phyloP scores from a whole-genome alignment of 2,888 invertebrate genomes.

The Drosophila subquinaria region DNA sequence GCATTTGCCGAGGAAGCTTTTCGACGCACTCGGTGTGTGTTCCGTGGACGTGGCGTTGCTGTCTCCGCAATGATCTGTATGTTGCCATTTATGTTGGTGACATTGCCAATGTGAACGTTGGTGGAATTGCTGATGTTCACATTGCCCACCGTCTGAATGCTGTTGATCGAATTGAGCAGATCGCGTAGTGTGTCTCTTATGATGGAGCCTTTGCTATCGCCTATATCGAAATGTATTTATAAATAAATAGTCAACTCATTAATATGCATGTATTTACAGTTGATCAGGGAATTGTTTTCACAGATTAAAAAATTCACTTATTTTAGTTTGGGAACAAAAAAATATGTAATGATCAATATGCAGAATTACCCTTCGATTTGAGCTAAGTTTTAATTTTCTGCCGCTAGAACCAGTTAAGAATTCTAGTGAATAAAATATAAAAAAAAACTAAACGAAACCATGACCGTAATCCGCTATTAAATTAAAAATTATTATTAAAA shows the following conservation, averaged over 20 bases:
- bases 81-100: constrained; percentile 86
- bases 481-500: no score
- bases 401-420: no score
- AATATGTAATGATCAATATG: no score
- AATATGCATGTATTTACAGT: background rate
- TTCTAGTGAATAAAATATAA: no score
- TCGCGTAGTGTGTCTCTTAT: constrained; percentile 77
- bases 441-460: no score
- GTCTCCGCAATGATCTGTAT: constrained; percentile 82
- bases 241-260: background rate
- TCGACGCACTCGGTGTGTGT: constrained; percentile 31
- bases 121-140: constrained; percentile 85
- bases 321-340: no score
- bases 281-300: no score
- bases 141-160: constrained; percentile 83
- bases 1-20: constrained; percentile 24
- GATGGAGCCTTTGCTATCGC: constrained; percentile 47
- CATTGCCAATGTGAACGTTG: constrained; percentile 86
- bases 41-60: constrained; percentile 20
- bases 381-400: no score
- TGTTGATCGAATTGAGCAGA: constrained; percentile 79
- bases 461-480: no score
- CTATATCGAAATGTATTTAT: constrained; percentile 24
- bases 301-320: no score
- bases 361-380: no score